Percentiles rank a stretch among this genome's conserved stretches.
phyloP scores from a whole-genome alignment of 2,888 invertebrate genomes.

The Oegoconia quadripuncta region DNA sequence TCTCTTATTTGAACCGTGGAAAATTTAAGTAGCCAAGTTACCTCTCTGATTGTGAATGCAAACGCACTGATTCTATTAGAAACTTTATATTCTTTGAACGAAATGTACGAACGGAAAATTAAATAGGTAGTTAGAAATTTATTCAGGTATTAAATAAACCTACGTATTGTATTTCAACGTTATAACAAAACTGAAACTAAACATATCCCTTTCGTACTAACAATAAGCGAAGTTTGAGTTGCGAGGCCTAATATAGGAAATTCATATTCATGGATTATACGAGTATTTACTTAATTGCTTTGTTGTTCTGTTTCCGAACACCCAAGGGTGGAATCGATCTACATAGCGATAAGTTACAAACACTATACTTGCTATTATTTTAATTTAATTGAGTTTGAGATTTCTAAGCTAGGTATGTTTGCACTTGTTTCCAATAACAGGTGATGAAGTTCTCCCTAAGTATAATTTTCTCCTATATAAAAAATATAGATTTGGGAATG shows the following conservation, averaged over 20 bases:
- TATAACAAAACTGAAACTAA: too few species aligned
- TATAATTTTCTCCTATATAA: too few species aligned
- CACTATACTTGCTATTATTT: too few species aligned
- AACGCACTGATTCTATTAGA: not conserved
- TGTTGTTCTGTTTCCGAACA: conserved; percentile 23
- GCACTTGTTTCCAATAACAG: too few species aligned
- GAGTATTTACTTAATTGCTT: conserved; percentile 33
- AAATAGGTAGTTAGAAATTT: too few species aligned
- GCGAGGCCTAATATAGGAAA: conserved; percentile 14
- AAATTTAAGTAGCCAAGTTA: conserved; percentile 25
- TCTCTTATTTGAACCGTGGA: conserved; percentile 35
- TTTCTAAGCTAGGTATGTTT: too few species aligned
- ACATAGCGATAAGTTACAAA: conserved; percentile 4
- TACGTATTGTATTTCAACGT: too few species aligned
- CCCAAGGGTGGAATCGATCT: conserved; percentile 22
- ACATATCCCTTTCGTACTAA: conserved; percentile 7
- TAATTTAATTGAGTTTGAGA: too few species aligned
- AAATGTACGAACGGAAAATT: too few species aligned
- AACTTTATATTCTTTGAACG: not conserved
- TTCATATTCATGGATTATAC: conserved; percentile 18
- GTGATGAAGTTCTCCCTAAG: too few species aligned
- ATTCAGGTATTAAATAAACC: too few species aligned
- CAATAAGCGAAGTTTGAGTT: conserved; percentile 11
- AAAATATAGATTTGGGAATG: too few species aligned
- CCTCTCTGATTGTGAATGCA: conserved; percentile 2